Conservation (phyloP, 1,140 invertebrate species). For the Drosophila bocki region DNA sequence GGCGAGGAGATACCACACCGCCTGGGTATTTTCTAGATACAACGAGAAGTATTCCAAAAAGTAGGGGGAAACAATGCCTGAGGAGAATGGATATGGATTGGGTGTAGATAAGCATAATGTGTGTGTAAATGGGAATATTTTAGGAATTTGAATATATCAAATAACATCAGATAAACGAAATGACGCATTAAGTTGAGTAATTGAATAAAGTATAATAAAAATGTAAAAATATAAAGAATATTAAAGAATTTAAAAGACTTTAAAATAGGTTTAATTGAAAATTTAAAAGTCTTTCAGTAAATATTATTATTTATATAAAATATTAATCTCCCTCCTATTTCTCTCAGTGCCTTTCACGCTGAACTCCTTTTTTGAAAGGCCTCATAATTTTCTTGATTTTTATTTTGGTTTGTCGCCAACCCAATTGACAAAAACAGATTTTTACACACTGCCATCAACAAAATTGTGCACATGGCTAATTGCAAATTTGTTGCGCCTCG, state of each 20-base stretch:
- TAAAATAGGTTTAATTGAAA: neutral
- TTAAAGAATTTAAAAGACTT: accelerated
- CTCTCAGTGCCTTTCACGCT: neutral
- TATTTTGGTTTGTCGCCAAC: constrained; percentile 31
- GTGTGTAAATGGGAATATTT: constrained; percentile 21
- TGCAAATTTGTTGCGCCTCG: constrained; percentile 74
- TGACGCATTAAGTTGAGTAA: neutral
- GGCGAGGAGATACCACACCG: constrained; percentile 21
- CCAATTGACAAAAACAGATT: constrained; percentile 47
- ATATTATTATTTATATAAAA: no score
- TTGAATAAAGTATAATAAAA: neutral
- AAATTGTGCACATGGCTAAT: constrained; percentile 71
- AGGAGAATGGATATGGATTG: constrained; percentile 15
- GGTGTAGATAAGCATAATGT: constrained; percentile 38
- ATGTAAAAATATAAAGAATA: no score
- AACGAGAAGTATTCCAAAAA: neutral
- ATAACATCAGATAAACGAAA: neutral
- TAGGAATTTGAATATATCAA: neutral
- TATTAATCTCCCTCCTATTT: neutral
- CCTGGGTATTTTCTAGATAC: constrained; percentile 19
- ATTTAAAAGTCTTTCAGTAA: neutral
- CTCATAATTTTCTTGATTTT: neutral
- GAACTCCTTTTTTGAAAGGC: constrained; percentile 14
- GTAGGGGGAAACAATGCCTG: neutral
- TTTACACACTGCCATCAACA: constrained; percentile 53